Percentiles rank a stretch among this genome's conserved stretches.
Conservation (phyloP, 2,113 vertebrate species). For the Sinocyclocheilus grahami region DNA sequence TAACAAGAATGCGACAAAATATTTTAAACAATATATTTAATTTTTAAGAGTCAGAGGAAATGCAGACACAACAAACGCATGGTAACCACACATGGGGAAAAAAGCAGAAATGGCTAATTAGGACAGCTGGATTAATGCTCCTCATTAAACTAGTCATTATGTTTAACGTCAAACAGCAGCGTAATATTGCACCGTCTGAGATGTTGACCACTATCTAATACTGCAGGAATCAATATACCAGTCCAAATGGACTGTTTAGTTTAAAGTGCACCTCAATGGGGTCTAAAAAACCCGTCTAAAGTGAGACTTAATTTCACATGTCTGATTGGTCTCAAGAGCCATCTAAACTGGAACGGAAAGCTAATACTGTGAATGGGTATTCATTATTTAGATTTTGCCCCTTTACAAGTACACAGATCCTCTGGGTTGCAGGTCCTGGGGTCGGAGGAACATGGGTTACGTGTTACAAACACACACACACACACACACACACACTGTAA, state of each 20-base stretch:
- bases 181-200: conserved; percentile 23
- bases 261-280: conserved; percentile 21
- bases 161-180: conserved; percentile 36
- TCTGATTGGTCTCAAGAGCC: conserved; percentile 43
- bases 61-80: conserved; percentile 56
- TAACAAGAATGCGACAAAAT: conserved; percentile 59
- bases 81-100: conserved; percentile 49
- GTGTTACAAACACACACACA: not conserved
- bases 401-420: conserved; percentile 56
- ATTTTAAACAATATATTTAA: conserved; percentile 52
- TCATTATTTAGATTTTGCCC: conserved; percentile 60
- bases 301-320: conserved; percentile 11
- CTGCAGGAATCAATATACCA: conserved; percentile 30
- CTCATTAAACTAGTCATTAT: conserved; percentile 48
- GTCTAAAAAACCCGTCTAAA: conserved; percentile 1
- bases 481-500: not conserved
- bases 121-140: conserved; percentile 58
- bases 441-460: not conserved
- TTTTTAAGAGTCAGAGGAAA: conserved; percentile 60
- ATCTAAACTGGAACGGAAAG: conserved; percentile 60
- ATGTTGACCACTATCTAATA: conserved; percentile 48
- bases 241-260: conserved; percentile 23
- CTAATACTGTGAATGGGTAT: conserved; percentile 62
- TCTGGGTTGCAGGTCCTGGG: not conserved
- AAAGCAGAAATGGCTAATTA: conserved; percentile 58